Conservation (phyloP, 2,113 vertebrate genomes). For the Haliaeetus leucogaster region DNA sequence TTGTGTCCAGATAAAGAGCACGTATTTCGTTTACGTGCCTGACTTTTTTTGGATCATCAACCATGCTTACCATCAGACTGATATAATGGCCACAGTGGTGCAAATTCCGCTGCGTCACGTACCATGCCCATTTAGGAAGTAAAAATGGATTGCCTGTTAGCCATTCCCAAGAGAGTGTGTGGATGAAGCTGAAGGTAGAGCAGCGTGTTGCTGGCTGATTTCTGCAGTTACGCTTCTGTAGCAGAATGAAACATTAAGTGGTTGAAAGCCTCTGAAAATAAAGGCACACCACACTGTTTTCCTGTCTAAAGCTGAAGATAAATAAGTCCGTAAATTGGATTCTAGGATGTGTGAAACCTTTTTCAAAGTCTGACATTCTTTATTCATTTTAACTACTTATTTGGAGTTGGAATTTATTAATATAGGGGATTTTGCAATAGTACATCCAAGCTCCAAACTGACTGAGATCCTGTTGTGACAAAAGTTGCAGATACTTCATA, state of each 20-base stretch:
- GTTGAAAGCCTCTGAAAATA: neutral
- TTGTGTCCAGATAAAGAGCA: neutral
- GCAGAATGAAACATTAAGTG: neutral
- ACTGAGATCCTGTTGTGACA: neutral
- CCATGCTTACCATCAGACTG: neutral
- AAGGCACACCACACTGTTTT: neutral
- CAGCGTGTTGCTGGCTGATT: neutral
- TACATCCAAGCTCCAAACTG: neutral
- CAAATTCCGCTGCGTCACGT: neutral
- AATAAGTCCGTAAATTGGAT: neutral
- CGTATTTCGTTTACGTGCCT: fast-evolving
- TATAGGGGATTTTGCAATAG: neutral
- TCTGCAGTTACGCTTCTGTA: neutral
- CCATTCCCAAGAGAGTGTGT: neutral
- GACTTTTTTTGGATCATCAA: neutral
- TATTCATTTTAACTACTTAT: neutral
- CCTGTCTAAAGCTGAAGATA: neutral
- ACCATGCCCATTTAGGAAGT: neutral
- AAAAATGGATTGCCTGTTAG: neutral
- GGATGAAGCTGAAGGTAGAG: neutral
- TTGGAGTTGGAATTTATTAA: neutral
- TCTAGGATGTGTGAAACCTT: neutral
- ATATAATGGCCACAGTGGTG: neutral
- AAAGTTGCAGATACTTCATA: neutral
- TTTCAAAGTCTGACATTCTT: neutral